Evolutionary conservation across 2,888 invertebrate genomes (phyloP), one percentile per base, ranked within the genome.

Genomic region (Didymodactylos carnosus): DNA sequence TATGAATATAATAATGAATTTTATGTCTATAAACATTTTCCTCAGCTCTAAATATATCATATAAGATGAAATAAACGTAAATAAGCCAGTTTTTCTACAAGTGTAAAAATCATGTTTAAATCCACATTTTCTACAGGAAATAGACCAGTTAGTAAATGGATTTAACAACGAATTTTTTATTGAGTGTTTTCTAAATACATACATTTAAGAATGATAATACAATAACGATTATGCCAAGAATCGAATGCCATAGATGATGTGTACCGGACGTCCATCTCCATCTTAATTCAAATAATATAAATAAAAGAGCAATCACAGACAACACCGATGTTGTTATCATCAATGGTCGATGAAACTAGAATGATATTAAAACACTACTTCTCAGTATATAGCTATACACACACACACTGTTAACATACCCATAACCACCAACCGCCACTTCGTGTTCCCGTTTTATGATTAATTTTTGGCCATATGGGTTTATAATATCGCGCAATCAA

Each of bases 401-500:
- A n/a, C 41, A 72, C 39, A 49, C 29, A 35, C 19, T 35, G 23
- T 39, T 1, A 10, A 39, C 40, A 29, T 27, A 41, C 70, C 13
- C 14, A 16, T 7, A 51, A 13, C 53, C 39, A 72, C 72, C 29
- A 69, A 69, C 11, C 53, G 62, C 72, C 72, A 72, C 3, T 62
- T 69, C 19, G 62, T 40, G 25, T 43, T 62, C 13, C 41, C 41
- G 27, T 62, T 27, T 25, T 62, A 16, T 23, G 62, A 40, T 10
- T 72, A n/a, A n/a, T 41, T 25, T 71, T 70, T 41, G 74, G 74
- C 75, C 75, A 75, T n/a, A 75, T 6, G 16, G 72, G 70, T 27
- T 72, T 69, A 43, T 72, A 75, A 39, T 72, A 75, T 40, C 75
- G 70, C 13, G 72, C 72, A 19, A 72, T 43, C 13, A 75, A 29